Percentiles rank a stretch among this genome's conserved stretches.
Conservation (phyloP, 2,797 vertebrate species). For the Artibeus lituratus region DNA sequence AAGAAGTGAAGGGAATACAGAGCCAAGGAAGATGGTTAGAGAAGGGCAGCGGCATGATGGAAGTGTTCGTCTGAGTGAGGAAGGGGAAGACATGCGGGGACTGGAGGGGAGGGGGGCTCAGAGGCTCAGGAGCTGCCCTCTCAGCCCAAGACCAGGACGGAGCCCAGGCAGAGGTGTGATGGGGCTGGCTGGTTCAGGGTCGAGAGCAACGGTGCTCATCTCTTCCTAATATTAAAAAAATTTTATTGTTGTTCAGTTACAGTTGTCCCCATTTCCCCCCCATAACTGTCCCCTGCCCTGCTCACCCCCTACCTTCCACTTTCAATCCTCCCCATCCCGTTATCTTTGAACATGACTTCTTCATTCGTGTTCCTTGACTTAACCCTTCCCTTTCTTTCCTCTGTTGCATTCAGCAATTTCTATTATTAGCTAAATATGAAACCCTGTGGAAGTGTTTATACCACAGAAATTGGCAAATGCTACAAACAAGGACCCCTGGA, state of each 20-base stretch:
- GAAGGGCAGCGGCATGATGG: neutral
- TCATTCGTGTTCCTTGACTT: too few relatives aligned
- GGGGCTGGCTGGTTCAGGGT: neutral
- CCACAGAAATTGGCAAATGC: neutral
- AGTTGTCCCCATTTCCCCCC: too few relatives aligned
- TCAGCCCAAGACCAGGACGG: neutral
- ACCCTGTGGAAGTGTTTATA: neutral
- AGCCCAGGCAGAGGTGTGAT: neutral
- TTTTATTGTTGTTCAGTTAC: too few relatives aligned
- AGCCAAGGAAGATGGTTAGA: neutral
- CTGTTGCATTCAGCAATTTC: neutral
- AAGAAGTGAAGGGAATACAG: neutral
- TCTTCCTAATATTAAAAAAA: neutral
- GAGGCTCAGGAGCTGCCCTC: neutral
- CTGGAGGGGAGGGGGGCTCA: neutral
- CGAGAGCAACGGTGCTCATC: neutral
- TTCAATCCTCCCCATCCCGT: too few relatives aligned
- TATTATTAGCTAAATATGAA: neutral
- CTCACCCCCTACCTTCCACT: too few relatives aligned
- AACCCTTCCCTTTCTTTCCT: too few relatives aligned
- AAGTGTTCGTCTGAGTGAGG: neutral
- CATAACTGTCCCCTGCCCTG: too few relatives aligned
- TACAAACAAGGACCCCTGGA: neutral
- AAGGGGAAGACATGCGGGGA: neutral
- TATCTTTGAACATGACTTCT: too few relatives aligned